These are phyloP conservation scores for Apoda limacodes DNA, from an alignment of 2,888 invertebrate genomes.

Conservation along the genomic window DNA sequence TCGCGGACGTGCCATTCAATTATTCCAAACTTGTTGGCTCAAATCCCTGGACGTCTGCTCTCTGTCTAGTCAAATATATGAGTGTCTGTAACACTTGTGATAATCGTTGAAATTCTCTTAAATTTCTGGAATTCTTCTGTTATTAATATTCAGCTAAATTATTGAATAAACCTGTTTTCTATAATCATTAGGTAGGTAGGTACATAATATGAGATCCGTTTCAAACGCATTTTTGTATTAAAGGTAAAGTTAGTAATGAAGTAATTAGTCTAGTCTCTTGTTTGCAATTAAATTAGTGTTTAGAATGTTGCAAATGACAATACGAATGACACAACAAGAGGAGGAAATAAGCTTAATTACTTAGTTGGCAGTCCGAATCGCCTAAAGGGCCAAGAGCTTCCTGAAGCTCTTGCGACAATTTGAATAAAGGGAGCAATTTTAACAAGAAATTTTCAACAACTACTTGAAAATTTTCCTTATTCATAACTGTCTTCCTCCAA, in stretches of 20 bases:
- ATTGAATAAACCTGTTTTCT: too few relatives aligned
- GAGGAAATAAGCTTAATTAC: slow-evolving; percentile 64
- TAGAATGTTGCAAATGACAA: slow-evolving; percentile 45
- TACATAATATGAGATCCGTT: too few relatives aligned
- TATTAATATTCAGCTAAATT: too few relatives aligned
- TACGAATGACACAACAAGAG: slow-evolving; percentile 47
- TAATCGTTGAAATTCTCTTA: too few relatives aligned
- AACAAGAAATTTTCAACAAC: slow-evolving; percentile 45
- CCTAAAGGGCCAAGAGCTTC: slow-evolving; percentile 40
- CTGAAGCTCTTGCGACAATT: slow-evolving; percentile 53
- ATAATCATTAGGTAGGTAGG: too few relatives aligned
- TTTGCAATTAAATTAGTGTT: slow-evolving; percentile 32
- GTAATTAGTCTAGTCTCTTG: too few relatives aligned
- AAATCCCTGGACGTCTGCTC: slow-evolving; percentile 37
- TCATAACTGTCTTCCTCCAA: too few relatives aligned
- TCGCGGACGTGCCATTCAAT: slow-evolving; percentile 40
- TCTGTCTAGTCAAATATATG: slow-evolving; percentile 41
- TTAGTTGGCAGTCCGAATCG: slow-evolving; percentile 50
- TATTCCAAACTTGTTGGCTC: slow-evolving; percentile 33
- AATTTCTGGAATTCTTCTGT: too few relatives aligned
- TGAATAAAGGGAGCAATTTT: slow-evolving; percentile 56
- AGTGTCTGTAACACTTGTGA: too few relatives aligned
- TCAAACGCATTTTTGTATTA: too few relatives aligned
- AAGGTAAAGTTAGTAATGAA: too few relatives aligned
- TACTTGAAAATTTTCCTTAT: slow-evolving; percentile 36